A percentile compares a stretch with the other conserved stretches of the same genome.
Evolutionary conservation across 2,113 vertebrate genomes (phyloP).

Genomic region (Excalfactoria chinensis): DNA sequence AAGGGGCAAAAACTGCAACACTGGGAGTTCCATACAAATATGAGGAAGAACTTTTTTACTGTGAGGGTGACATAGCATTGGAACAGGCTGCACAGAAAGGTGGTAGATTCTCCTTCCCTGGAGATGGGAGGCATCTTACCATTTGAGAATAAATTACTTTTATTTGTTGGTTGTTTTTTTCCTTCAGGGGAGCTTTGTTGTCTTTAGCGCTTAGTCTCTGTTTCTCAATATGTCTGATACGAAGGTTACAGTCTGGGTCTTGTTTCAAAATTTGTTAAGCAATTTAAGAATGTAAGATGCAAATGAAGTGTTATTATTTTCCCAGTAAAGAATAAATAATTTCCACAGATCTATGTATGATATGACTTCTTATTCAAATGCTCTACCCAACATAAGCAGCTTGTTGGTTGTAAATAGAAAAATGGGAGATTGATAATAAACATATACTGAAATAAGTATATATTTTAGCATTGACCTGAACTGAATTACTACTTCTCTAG

Average conservation of each 20-base stretch:
- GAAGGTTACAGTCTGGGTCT: neutral
- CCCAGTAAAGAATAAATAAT: neutral
- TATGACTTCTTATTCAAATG: neutral
- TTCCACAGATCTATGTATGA: neutral
- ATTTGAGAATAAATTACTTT: slow-evolving; percentile 30
- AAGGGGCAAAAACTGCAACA: too few relatives aligned
- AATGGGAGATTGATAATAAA: neutral
- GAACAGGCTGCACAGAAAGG: too few relatives aligned
- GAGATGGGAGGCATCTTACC: neutral
- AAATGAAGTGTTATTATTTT: neutral
- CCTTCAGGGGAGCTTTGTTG: neutral
- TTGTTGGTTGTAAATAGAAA: neutral
- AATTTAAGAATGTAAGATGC: neutral
- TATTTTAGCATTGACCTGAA: neutral
- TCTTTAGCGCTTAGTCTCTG: neutral
- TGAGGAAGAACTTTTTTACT: too few relatives aligned
- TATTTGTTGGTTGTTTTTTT: neutral
- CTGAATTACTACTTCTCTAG: neutral
- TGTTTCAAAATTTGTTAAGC: neutral
- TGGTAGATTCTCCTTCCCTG: too few relatives aligned
- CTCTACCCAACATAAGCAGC: neutral
- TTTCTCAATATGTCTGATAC: neutral
- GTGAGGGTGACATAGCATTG: too few relatives aligned
- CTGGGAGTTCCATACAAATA: too few relatives aligned
- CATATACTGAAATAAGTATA: neutral